Evolutionary conservation across 2,113 vertebrate genomes (phyloP).

Genomic region (Pangasianodon hypophthalmus): DNA sequence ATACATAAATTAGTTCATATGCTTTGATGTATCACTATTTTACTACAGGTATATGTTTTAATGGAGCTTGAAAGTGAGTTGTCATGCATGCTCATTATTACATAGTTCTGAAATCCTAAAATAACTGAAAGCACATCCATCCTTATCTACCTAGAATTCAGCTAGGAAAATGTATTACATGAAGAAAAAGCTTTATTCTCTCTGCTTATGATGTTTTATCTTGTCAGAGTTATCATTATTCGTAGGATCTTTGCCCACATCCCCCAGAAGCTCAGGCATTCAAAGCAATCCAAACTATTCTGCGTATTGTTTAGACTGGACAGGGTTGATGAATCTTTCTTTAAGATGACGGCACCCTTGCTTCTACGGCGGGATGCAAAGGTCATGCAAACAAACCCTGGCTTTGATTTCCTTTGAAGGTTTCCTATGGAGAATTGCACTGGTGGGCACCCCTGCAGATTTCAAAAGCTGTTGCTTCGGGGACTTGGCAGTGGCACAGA

Average conservation of each 20-base stretch:
- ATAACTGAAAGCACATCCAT: not conserved
- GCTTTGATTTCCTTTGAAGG: constrained; percentile 59
- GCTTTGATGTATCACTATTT: not conserved
- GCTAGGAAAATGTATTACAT: not conserved
- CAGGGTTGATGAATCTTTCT: constrained; percentile 36
- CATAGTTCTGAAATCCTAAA: not conserved
- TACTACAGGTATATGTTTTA: not conserved
- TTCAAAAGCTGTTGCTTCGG: constrained; percentile 56
- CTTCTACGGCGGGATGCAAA: constrained; percentile 47
- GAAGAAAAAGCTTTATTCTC: not conserved
- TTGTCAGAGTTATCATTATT: constrained; percentile 26
- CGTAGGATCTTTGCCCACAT: not conserved
- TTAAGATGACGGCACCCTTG: constrained; percentile 51
- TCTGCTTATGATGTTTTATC: constrained; percentile 2
- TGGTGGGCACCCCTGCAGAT: constrained; percentile 48
- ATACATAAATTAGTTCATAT: not conserved
- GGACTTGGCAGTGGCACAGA: constrained; percentile 26
- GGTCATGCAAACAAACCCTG: constrained; percentile 60
- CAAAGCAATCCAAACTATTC: constrained; percentile 50
- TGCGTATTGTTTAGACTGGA: constrained; percentile 55
- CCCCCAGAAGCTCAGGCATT: constrained; percentile 19
- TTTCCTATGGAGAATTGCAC: constrained; percentile 44
- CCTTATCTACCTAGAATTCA: not conserved
- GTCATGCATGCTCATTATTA: not conserved
- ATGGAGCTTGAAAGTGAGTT: not conserved